phyloP scores from a whole-genome alignment of 2,888 invertebrate species.

The Acanthoscelides obtectus region DNA sequence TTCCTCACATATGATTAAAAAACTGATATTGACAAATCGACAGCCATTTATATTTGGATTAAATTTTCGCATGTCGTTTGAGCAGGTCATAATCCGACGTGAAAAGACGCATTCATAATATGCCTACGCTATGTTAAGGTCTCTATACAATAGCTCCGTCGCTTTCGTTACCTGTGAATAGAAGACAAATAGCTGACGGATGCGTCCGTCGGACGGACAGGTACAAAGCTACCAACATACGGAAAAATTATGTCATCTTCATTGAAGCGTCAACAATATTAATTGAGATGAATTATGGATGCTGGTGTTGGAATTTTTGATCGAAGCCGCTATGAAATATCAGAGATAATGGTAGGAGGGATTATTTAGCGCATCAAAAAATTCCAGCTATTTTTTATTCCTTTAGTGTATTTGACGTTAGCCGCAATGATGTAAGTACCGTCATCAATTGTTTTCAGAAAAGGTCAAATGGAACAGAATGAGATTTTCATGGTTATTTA shows the following conservation, averaged over 20 bases:
- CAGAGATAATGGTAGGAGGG: neutral
- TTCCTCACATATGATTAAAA: neutral
- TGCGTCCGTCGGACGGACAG: constrained; percentile 1
- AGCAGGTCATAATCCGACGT: constrained; percentile 5
- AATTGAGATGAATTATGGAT: constrained; percentile 3
- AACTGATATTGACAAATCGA: constrained; percentile 6
- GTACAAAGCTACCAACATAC: neutral
- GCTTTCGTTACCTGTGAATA: constrained; percentile 6
- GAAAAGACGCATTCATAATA: constrained; percentile 5
- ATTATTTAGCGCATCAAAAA: constrained; percentile 1
- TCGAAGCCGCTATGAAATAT: neutral
- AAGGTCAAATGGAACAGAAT: too few relatives aligned
- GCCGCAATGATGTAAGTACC: too few relatives aligned
- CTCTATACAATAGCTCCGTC: constrained; percentile 2
- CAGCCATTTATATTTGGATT: constrained; percentile 6
- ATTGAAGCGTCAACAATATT: constrained; percentile 8
- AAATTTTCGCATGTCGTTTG: constrained; percentile 5
- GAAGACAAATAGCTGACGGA: constrained; percentile 14
- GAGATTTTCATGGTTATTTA: too few relatives aligned
- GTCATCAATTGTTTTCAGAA: too few relatives aligned
- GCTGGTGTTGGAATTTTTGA: neutral
- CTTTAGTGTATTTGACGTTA: too few relatives aligned
- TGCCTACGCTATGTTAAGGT: neutral
- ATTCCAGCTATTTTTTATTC: too few relatives aligned
- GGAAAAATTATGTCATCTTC: constrained; percentile 10